phyloP scores from a whole-genome alignment of 2,797 vertebrate species.

The Chloroceryle amazona region DNA sequence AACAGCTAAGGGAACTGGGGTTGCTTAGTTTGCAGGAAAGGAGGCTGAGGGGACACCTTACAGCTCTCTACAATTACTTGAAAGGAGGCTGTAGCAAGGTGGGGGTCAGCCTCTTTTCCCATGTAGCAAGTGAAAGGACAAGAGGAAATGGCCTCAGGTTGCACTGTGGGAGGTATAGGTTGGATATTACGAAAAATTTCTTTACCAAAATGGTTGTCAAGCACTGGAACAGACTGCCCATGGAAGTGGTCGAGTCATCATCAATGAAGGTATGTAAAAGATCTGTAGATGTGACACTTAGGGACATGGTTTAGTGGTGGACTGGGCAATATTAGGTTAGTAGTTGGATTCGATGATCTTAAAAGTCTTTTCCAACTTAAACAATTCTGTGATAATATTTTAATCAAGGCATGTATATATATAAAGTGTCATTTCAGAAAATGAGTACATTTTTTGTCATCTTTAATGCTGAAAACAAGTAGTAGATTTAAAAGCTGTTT shows the following conservation, averaged over 20 bases:
- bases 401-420: not conserved
- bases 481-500: not conserved
- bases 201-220: not conserved
- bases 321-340: not conserved
- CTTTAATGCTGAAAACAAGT: not conserved
- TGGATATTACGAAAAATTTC: not conserved
- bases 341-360: not conserved
- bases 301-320: not conserved
- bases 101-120: not conserved
- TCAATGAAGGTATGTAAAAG: not conserved
- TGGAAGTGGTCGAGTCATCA: not conserved
- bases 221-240: not conserved
- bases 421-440: not conserved
- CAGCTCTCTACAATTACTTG: not conserved
- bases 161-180: not conserved
- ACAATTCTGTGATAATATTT: not conserved
- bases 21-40: not conserved
- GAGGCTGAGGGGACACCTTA: not conserved
- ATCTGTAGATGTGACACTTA: not conserved
- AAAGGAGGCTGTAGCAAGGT: not conserved
- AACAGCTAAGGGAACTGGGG: not conserved
- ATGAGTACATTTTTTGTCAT: not conserved
- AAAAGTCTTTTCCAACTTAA: not conserved
- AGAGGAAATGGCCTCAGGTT: not conserved
- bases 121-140: not conserved